Base-by-base conservation (phyloP, 2,113 vertebrate species). In the Hippocampus zosterae region DNA sequence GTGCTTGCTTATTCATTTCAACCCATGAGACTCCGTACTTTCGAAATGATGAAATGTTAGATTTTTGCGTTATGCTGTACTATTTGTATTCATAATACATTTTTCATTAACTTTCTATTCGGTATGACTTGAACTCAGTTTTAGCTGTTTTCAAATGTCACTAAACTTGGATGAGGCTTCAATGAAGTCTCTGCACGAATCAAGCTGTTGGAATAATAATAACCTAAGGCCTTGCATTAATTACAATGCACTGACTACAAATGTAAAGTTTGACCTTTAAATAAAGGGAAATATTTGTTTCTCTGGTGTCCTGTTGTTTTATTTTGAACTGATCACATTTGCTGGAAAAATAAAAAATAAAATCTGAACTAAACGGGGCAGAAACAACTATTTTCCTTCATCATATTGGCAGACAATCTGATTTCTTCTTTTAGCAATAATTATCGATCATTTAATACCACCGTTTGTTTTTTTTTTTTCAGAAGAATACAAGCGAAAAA, bases 241-340 rank as follows among this genome's bases (percentile, higher is more conserved):
- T 33, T 33, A 33, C 27, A 60, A 33, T 16, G 67, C 75, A 9
- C 52, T 69, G 73, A 71, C 52, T 74, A 48, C 59, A 61, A 19
- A 68, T 88, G 85, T 88, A 68, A 74, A 84, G 69, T 62, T 56
- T 80, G 69, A 79, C 46, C 75, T 73, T 84, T 79, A 48, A 97
- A 98, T 98, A 98, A 98, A 98, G 94, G 93, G 94, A 95, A 95
- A 94, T 95, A 94, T 92, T 95, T 95, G 93, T 95, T 96, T 96
- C 93, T 93, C 90, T 90, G 81, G 92, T 91, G 84, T 94, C 88
- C 87, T 93, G 90, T 93, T 91, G 81, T 92, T 96, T 92, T 92
- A 90, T 94, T 92, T 68, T 70, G 8, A 71, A 60, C 27, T 9
- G 23, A 12, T 68, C 12, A 21, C 27, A 52, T 66, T 48, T 23